phyloP scores from a whole-genome alignment of 2,113 vertebrate species.

The Burhinus oedicnemus region DNA sequence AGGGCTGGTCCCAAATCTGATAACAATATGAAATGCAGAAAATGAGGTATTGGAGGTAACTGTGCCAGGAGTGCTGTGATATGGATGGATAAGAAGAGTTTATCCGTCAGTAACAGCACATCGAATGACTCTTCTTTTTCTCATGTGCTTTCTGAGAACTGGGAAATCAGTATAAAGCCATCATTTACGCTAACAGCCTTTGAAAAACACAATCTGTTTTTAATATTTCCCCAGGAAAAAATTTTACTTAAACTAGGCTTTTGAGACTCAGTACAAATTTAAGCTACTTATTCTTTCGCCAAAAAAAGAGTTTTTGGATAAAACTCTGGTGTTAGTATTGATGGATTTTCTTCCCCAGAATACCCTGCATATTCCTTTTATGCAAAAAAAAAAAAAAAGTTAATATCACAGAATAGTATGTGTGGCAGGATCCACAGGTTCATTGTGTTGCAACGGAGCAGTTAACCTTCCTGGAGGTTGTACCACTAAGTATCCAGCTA shows the following conservation, averaged over 20 bases:
- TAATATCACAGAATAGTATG: not conserved
- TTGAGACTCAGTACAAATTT: not conserved
- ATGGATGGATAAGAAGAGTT: not conserved
- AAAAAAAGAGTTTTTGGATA: not conserved
- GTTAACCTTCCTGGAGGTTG: not conserved
- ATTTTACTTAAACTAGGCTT: not conserved
- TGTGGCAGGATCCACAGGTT: not conserved
- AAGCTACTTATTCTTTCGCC: not conserved
- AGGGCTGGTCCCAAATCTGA: not conserved
- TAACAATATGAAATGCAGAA: not conserved
- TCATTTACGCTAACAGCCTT: not conserved
- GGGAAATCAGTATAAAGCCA: not conserved
- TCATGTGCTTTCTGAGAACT: not conserved
- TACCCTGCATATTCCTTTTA: not conserved
- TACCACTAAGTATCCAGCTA: not conserved
- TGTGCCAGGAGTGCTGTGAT: not conserved
- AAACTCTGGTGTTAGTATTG: not conserved
- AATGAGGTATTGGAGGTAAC: not conserved
- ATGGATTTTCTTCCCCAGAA: not conserved
- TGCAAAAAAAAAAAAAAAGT: not conserved
- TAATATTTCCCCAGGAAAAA: not conserved
- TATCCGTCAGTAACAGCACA: not conserved
- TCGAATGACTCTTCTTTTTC: not conserved
- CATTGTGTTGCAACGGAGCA: not conserved
- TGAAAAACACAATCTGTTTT: not conserved